These are phyloP conservation scores for Liodrosophila aerea DNA, from an alignment of 2,888 invertebrate genomes.

Conservation along the genomic window DNA sequence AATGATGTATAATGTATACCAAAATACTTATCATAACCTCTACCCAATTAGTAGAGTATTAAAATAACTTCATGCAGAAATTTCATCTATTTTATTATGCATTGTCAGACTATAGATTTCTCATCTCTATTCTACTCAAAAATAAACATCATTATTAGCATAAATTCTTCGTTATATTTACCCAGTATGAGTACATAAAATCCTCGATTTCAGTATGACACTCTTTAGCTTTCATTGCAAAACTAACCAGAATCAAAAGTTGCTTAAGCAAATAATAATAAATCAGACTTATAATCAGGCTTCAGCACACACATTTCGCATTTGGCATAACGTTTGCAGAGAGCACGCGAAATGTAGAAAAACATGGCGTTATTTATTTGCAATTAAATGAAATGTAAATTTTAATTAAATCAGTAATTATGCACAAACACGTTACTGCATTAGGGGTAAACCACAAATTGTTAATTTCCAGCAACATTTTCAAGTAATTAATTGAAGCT, in stretches of 20 bases:
- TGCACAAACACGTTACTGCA: constrained; percentile 45
- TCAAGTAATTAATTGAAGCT: constrained; percentile 54
- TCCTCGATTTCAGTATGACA: too few relatives aligned
- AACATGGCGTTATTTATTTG: constrained; percentile 1
- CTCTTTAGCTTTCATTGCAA: too few relatives aligned
- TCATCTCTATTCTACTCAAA: too few relatives aligned
- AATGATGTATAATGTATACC: too few relatives aligned
- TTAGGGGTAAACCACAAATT: constrained; percentile 45
- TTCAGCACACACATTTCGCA: constrained; percentile 2
- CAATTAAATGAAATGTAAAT: constrained; percentile 50
- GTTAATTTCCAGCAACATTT: constrained; percentile 40
- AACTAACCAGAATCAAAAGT: not conserved
- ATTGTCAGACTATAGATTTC: too few relatives aligned
- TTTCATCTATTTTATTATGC: too few relatives aligned
- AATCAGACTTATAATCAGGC: constrained; percentile 5
- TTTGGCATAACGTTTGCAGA: constrained; percentile 17
- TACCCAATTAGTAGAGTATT: too few relatives aligned
- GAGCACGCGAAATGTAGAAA: constrained; percentile 8
- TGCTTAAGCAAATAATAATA: constrained; percentile 1
- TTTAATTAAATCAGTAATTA: constrained; percentile 71
- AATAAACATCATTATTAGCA: too few relatives aligned
- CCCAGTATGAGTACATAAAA: too few relatives aligned
- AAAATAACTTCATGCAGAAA: too few relatives aligned
- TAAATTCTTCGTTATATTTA: too few relatives aligned
- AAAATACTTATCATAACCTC: too few relatives aligned